Evolutionary conservation across 2,113 vertebrate species (phyloP), one percentile per base, ranked within the genome.

Genomic region (Melanocharis versteri): DNA sequence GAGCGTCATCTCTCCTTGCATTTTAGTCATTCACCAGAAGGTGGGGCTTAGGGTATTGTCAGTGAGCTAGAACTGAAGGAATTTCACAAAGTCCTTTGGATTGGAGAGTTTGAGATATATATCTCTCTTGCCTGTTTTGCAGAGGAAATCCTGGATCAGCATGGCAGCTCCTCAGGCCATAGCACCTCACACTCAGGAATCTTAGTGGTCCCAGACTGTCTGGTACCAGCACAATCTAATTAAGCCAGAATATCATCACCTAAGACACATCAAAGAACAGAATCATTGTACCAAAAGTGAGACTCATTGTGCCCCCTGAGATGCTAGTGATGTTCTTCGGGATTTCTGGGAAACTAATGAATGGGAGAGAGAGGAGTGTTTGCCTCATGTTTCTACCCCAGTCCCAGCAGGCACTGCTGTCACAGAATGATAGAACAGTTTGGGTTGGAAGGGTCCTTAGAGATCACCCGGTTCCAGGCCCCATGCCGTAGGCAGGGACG

Each of bases 31-130:
- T 78, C 31, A 79, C 95, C 96, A 84, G 91, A 64, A 91, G 94
- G 51, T 94, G 96, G 96, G 5, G 96, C 95, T 78, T 90, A 83
- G 90, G 21, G 91, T 12, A 71, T 58, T 86, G 23, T 11, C 70
- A 89, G 35, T 58, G 44, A 73, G 27, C 30, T 50, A 31, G 26
- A 64, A 20, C 6, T 26, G 42, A 2, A 53, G 47, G 62, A 44
- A 23, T 51, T 75, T 65, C 47, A 39, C 1, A 0, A 42, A 56
- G 1, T n/a, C 37, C 18, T 65, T 66, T 28, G 75, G 10, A 33
- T 47, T 80, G 2, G 18, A 62, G 47, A 30, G 10, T 57, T 77
- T 78, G 72, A 66, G 76, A 68, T 23, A 6, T 27, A 19, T 71
- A 21, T 70, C 6, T 81, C 27, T 70, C 8, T 26, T 47, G 47